phyloP scores from a whole-genome alignment of 2,888 invertebrate species.

The Halictus ligatus region DNA sequence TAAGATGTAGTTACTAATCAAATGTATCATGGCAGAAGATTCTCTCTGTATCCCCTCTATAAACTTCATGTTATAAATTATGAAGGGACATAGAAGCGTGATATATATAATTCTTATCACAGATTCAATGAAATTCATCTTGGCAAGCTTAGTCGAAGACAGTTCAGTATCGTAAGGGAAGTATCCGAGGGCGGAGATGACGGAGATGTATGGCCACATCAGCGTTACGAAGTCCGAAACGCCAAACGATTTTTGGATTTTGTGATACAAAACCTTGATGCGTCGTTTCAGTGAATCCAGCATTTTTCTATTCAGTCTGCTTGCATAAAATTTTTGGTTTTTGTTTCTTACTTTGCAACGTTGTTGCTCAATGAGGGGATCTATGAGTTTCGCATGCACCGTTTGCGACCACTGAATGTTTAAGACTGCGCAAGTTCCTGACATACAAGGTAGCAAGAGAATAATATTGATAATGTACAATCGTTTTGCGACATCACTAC shows the following conservation, averaged over 20 bases:
- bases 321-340: not conserved
- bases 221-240: slow-evolving; percentile 68
- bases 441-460: not conserved
- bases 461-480: slow-evolving; percentile 34
- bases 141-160: slow-evolving; percentile 50
- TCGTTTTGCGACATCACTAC: slow-evolving; percentile 16
- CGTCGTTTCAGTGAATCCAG: not conserved
- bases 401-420: not conserved
- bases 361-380: not conserved
- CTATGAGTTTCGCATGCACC: not conserved
- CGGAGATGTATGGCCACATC: slow-evolving; percentile 66
- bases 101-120: slow-evolving; percentile 47
- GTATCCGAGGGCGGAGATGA: slow-evolving; percentile 66
- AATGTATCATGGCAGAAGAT: accelerated
- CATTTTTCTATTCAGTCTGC: not conserved
- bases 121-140: slow-evolving; percentile 49
- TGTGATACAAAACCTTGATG: not conserved
- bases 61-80: slow-evolving; percentile 66
- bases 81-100: not conserved
- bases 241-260: slow-evolving; percentile 62
- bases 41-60: not conserved
- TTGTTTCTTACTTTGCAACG: not conserved
- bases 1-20: slow-evolving; percentile 65
- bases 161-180: slow-evolving; percentile 69
- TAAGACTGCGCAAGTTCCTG: slow-evolving; percentile 28